phyloP scores from a whole-genome alignment of 1,140 invertebrate genomes.

The Procambarus virginalis region DNA sequence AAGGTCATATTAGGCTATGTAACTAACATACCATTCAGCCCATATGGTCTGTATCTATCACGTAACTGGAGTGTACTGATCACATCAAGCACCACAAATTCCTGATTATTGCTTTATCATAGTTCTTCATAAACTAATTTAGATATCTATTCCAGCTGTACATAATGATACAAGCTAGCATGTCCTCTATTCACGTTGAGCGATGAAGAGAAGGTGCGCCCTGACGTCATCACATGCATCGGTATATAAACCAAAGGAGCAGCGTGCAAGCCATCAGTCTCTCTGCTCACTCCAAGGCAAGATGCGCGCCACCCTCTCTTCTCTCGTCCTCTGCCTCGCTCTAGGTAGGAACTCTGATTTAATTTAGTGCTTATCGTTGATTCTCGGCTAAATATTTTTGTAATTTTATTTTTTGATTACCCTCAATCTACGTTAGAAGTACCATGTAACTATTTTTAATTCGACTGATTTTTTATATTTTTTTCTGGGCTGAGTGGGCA shows the following conservation, averaged over 20 bases:
- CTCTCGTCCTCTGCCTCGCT: conserved; percentile 8
- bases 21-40: too few relatives aligned
- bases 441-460: too few relatives aligned
- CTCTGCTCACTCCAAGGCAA: neutral
- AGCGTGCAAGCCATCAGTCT: neutral
- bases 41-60: too few relatives aligned
- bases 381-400: neutral
- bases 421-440: too few relatives aligned
- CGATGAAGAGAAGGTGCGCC: neutral
- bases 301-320: neutral
- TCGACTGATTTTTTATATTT: too few relatives aligned
- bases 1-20: too few relatives aligned
- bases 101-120: too few relatives aligned
- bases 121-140: too few relatives aligned
- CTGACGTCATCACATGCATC: neutral
- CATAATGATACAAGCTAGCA: neutral
- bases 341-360: neutral
- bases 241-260: neutral
- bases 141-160: too few relatives aligned
- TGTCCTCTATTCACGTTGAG: neutral
- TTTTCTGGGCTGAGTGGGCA: too few relatives aligned
- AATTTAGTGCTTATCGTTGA: neutral
- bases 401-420: neutral
- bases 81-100: too few relatives aligned
- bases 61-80: too few relatives aligned